Evolutionary conservation across 2,888 invertebrate genomes (phyloP).

Genomic region (Pherbina coryleti): DNA sequence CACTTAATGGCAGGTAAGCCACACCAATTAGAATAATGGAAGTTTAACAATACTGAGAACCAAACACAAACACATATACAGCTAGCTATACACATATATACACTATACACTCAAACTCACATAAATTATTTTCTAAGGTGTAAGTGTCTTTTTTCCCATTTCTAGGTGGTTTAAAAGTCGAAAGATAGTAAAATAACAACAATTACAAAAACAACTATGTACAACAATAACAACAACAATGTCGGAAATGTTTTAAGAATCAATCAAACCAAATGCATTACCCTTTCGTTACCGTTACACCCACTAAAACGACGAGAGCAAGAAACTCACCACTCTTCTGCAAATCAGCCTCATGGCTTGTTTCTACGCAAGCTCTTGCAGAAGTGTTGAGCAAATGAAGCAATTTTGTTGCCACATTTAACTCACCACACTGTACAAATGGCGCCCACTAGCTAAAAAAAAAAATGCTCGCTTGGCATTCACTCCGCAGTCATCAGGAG

Average conservation of each 20-base stretch:
- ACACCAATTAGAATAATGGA: background rate
- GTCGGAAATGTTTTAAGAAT: background rate
- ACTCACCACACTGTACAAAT: background rate
- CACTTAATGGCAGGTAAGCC: background rate
- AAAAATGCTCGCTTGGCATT: no score
- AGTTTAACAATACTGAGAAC: conserved; percentile 1
- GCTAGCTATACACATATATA: background rate
- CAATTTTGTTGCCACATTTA: background rate
- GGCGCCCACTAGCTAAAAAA: no score
- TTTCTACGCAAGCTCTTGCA: background rate
- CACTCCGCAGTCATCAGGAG: no score
- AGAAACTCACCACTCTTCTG: background rate
- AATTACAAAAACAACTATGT: no score
- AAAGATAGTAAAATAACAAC: no score
- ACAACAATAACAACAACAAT: background rate
- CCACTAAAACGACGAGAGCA: background rate
- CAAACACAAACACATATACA: background rate
- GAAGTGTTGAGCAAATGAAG: background rate
- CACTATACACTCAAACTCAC: background rate
- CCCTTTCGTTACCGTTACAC: no score
- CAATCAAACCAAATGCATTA: no score
- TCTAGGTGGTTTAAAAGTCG: no score
- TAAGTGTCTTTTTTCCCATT: no score
- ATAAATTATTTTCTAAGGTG: no score
- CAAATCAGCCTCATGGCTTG: background rate